These are phyloP conservation scores for Cepaea nemoralis DNA, from an alignment of 1,140 invertebrate species.

Conservation along the genomic window DNA sequence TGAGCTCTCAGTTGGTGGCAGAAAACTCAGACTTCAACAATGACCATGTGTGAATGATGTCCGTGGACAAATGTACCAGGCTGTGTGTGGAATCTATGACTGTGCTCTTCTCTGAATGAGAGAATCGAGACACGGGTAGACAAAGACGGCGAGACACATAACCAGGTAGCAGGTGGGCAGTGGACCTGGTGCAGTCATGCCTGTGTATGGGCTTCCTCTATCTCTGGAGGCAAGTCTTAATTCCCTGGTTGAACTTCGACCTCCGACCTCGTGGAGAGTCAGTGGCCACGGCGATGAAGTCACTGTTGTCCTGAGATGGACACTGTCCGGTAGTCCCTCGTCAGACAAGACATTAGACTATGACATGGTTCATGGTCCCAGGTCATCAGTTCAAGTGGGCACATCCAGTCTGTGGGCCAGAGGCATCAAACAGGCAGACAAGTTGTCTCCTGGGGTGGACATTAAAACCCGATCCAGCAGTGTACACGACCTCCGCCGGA, in stretches of 20 bases:
- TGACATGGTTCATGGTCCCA: constrained; percentile 23
- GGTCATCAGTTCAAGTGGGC: neutral
- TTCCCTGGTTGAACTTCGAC: neutral
- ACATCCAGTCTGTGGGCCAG: neutral
- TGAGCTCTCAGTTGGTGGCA: too few relatives aligned
- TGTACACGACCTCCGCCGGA: neutral
- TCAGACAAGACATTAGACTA: constrained; percentile 31
- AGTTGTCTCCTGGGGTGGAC: neutral
- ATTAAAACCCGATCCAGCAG: neutral
- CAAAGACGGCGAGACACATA: too few relatives aligned
- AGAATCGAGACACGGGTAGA: too few relatives aligned
- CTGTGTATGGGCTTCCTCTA: constrained; percentile 22
- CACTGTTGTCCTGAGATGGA: constrained; percentile 33
- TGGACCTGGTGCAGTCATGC: too few relatives aligned
- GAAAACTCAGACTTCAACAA: too few relatives aligned
- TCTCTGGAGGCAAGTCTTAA: constrained; percentile 37
- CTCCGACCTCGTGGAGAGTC: constrained; percentile 30
- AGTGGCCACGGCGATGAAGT: constrained; percentile 24
- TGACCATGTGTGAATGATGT: too few relatives aligned
- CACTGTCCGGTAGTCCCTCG: neutral
- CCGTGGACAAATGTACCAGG: too few relatives aligned
- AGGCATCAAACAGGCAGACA: neutral
- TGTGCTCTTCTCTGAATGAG: too few relatives aligned
- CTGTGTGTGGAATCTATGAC: too few relatives aligned
- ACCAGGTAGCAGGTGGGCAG: too few relatives aligned